Evolutionary conservation across 2,888 invertebrate genomes (phyloP), one percentile per base, ranked within the genome.

Genomic region (Mimachlamys varia): DNA sequence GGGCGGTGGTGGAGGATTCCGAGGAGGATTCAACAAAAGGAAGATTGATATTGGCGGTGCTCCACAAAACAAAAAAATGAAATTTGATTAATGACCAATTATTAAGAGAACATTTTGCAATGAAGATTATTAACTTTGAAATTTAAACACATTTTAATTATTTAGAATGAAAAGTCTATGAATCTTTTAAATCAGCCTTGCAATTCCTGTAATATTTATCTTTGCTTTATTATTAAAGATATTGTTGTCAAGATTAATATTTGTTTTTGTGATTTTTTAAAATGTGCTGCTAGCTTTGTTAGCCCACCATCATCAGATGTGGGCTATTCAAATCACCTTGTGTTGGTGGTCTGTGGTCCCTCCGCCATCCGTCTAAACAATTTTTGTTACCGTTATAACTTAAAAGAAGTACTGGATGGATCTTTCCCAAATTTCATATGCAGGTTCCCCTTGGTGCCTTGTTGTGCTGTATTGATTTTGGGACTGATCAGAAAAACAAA

Each of bases 51-150:
- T 88, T 38, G 50, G 88, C 49, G 76, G 62, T 19, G 91, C 27
- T 15, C n/a, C 89, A 44, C 53, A 90, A 88, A 92, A 92, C 89
- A 93, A 93, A 88, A 92, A 89, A 89, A 93, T 91, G 44, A 92
- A 91, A 88, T 93, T 93, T 92, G 93, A 92, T 89, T 90, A 88
- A 91, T 90, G 55, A 49, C 33, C 88, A 22, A 10, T 33, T 19
- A 76, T 76, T 76, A 27, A 33, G 33, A 17, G 12, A 12, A 27
- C 4, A 76, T 76, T 76, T 76, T 0, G 33, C 76, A 27, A 33
- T n/a, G 62, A 62, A 62, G 53, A 62, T 62, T 62, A 7, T 62
- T 13, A 53, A 53, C 17, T 17, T 53, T 53, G 53, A 17, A 13
- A 53, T 53, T 53, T 53, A 53, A 53, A 53, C 53, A 53, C 53